These are phyloP conservation scores for Barnardius zonarius DNA, from an alignment of 2,113 vertebrate species.

Conservation along the genomic window DNA sequence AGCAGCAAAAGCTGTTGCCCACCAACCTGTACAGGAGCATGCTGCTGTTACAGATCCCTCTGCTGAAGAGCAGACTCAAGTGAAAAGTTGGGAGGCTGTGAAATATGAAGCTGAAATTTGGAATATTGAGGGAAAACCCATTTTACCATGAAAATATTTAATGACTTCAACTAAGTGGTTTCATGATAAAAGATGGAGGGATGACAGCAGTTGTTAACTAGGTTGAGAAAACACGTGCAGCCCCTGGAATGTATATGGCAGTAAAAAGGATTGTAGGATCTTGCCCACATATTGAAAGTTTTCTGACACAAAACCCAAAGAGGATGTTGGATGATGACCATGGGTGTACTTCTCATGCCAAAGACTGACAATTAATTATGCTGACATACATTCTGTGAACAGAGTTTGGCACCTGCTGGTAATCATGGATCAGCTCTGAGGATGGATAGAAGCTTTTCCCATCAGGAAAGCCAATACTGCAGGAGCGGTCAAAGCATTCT, in stretches of 20 bases:
- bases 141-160: not conserved
- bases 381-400: not conserved
- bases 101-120: not conserved
- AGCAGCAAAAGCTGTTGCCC: not conserved
- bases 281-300: not conserved
- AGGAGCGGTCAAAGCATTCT: not conserved
- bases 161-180: not conserved
- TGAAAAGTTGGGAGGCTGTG: not conserved
- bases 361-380: not conserved
- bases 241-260: not conserved
- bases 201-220: not conserved
- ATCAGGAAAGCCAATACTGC: not conserved
- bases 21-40: not conserved
- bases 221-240: not conserved
- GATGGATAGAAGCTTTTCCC: not conserved
- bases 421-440: not conserved
- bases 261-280: not conserved
- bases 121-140: not conserved
- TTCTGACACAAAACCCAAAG: not conserved
- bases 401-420: not conserved
- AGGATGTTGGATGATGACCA: not conserved
- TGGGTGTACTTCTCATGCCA: not conserved
- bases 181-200: not conserved
- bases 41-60: not conserved
- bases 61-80: not conserved